Conservation (phyloP, 2,888 invertebrate genomes). For the Polymixis flavicincta region DNA sequence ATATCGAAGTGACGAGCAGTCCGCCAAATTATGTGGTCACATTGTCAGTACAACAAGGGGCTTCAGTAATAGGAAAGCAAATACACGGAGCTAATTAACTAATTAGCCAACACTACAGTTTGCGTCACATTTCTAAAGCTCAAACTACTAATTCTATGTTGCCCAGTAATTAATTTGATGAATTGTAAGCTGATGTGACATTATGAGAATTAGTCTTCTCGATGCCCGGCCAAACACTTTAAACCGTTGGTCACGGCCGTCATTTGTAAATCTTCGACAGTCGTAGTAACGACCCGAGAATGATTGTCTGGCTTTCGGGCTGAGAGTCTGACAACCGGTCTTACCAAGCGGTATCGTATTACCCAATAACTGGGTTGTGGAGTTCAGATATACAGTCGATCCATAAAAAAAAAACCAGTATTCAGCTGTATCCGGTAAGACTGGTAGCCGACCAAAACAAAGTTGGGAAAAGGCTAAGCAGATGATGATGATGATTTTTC, state of each 20-base stretch:
- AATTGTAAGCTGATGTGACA: neutral
- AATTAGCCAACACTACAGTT: constrained; percentile 45
- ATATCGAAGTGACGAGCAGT: constrained; percentile 1
- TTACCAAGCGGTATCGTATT: no score
- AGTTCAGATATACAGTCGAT: no score
- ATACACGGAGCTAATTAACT: constrained; percentile 39
- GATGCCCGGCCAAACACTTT: neutral
- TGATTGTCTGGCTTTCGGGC: no score
- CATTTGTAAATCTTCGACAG: neutral
- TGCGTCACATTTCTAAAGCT: constrained; percentile 35
- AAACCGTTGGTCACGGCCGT: neutral
- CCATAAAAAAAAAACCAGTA: neutral
- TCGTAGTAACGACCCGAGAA: no score
- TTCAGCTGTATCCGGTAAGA: neutral
- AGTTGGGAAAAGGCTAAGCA: neutral
- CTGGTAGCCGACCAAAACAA: no score
- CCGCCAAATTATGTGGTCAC: constrained; percentile 24
- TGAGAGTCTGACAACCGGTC: no score
- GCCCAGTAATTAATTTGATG: constrained; percentile 43
- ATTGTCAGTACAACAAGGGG: constrained; percentile 29
- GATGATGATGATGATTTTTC: no score
- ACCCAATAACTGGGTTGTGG: neutral
- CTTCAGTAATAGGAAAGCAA: constrained; percentile 47
- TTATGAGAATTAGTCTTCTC: no score
- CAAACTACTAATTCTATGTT: constrained; percentile 32